These are phyloP conservation scores for Pampusana beccarii DNA, from an alignment of 2,113 vertebrate genomes.

Conservation along the genomic window DNA sequence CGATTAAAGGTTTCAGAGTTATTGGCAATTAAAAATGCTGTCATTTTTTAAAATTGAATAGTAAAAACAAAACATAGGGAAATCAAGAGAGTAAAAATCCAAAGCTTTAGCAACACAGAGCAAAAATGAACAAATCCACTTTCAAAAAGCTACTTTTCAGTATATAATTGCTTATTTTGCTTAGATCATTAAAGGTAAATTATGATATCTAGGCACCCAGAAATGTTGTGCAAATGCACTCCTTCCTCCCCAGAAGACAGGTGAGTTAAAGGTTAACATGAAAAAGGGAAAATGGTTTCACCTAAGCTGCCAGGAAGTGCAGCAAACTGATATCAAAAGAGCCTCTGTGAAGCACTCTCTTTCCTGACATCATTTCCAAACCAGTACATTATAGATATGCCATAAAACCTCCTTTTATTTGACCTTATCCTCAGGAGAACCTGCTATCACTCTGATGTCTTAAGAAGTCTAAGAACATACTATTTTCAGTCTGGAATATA, in stretches of 20 bases:
- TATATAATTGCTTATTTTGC: neutral
- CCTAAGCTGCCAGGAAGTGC: neutral
- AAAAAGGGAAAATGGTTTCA: neutral
- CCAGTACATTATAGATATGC: neutral
- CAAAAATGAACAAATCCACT: neutral
- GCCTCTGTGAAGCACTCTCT: neutral
- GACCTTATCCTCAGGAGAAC: neutral
- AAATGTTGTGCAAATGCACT: neutral
- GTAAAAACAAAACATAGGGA: neutral
- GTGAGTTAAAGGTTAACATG: neutral
- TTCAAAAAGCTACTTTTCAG: neutral
- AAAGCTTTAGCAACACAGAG: neutral
- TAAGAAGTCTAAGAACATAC: neutral
- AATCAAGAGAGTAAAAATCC: neutral
- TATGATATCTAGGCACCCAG: neutral
- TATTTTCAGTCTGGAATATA: neutral
- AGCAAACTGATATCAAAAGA: neutral
- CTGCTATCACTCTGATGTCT: neutral
- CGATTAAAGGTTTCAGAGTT: neutral
- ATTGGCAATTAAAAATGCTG: neutral
- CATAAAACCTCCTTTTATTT: neutral
- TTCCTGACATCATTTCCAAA: neutral
- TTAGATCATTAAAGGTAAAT: neutral
- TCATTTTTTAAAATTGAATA: neutral
- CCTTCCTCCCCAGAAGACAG: neutral